Conservation (phyloP, 2,888 invertebrate genomes). For the Lagria hirta region DNA sequence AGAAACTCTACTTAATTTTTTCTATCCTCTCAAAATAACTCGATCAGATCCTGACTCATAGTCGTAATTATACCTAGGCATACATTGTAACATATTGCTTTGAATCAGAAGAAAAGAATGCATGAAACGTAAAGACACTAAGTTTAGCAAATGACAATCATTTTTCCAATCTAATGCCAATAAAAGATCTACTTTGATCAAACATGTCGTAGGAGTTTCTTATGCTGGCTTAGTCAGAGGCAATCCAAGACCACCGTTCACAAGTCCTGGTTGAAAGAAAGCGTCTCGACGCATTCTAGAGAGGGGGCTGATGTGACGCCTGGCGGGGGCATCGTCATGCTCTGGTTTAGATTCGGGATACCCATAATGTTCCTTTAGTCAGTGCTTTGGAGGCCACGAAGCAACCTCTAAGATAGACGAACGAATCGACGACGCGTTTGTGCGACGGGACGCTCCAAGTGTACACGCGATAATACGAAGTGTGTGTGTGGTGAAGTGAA, state of each 20-base stretch:
- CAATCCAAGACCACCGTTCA: conserved; percentile 12
- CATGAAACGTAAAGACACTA: too few species aligned
- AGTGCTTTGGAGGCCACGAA: conserved; percentile 55
- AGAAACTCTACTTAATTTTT: too few species aligned
- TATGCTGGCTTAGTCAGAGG: too few species aligned
- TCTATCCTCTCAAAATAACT: too few species aligned
- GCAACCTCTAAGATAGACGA: conserved; percentile 54
- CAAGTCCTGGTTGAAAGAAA: conserved; percentile 23
- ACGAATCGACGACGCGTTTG: conserved; percentile 54
- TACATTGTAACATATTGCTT: too few species aligned
- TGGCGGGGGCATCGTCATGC: conserved; percentile 47
- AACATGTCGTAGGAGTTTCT: too few species aligned
- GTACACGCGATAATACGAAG: conserved; percentile 44
- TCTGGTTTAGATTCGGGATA: conserved; percentile 52
- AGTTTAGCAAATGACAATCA: too few species aligned
- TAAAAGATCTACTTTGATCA: too few species aligned
- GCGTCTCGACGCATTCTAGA: conserved; percentile 37
- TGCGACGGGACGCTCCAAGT: conserved; percentile 49
- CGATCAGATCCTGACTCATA: too few species aligned
- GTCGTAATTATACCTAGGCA: too few species aligned
- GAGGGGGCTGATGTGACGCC: conserved; percentile 32
- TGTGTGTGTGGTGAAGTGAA: conserved; percentile 48
- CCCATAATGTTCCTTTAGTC: conserved; percentile 51
- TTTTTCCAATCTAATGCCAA: too few species aligned
- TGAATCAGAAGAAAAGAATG: too few species aligned